Conservation (phyloP, 2,888 invertebrate genomes). For the Anarsia innoxiella region DNA sequence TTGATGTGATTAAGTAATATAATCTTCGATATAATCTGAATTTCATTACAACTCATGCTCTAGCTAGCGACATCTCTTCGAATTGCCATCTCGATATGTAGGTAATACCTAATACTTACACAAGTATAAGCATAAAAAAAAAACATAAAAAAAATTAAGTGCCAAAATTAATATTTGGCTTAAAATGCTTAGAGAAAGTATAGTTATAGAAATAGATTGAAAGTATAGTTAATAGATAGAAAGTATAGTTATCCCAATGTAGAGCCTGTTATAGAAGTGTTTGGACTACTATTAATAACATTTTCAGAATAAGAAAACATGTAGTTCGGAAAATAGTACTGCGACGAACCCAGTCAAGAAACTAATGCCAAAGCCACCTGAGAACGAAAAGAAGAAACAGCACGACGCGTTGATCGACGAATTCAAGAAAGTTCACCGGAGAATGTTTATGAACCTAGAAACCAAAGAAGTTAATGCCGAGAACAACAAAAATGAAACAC, state of each 20-base stretch:
- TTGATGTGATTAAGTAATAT: not conserved
- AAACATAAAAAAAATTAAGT: too few species aligned
- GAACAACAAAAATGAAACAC: slow-evolving; percentile 17
- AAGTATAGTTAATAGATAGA: not conserved
- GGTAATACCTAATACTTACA: too few species aligned
- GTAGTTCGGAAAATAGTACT: slow-evolving; percentile 32
- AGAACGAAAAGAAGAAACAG: slow-evolving; percentile 79
- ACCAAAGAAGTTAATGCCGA: slow-evolving; percentile 20
- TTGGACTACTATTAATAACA: too few species aligned
- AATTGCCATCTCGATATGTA: too few species aligned
- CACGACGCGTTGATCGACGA: slow-evolving; percentile 90
- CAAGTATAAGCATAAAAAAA: too few species aligned
- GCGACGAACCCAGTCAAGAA: slow-evolving; percentile 41
- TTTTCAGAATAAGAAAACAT: slow-evolving; percentile 50
- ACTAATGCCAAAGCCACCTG: slow-evolving; percentile 55
- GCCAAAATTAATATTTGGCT: too few species aligned
- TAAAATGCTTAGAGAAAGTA: too few species aligned
- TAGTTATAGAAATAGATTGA: too few species aligned
- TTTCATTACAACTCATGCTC: not conserved
- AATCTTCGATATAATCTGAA: not conserved
- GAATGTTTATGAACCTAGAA: slow-evolving; percentile 82
- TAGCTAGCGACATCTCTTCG: not conserved
- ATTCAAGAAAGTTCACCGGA: slow-evolving; percentile 90
- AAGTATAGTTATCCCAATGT: not conserved
- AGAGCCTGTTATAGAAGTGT: too few species aligned